These are phyloP conservation scores for Campylomormyrus tamandua DNA, from an alignment of 2,113 vertebrate species.

Conservation along the genomic window DNA sequence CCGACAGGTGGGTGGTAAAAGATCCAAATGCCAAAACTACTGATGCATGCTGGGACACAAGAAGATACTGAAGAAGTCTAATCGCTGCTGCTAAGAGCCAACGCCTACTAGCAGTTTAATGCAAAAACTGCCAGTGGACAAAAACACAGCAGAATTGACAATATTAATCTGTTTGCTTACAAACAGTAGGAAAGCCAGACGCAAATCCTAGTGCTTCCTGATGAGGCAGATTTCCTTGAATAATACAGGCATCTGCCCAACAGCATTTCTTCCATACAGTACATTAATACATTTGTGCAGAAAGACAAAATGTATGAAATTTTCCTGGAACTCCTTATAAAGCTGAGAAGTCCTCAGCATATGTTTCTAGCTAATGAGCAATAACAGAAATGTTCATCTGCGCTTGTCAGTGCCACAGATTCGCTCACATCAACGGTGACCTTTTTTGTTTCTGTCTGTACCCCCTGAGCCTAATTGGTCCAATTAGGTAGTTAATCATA, in stretches of 20 bases:
- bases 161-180: neutral
- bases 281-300: neutral
- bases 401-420: neutral
- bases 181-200: neutral
- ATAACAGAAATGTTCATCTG: neutral
- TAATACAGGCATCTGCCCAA: neutral
- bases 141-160: neutral
- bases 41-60: neutral
- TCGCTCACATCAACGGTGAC: neutral
- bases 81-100: neutral
- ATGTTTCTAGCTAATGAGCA: neutral
- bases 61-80: neutral
- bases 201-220: neutral
- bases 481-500: neutral
- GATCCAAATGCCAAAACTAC: neutral
- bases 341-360: neutral
- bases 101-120: neutral
- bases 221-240: neutral
- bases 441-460: neutral
- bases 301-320: neutral
- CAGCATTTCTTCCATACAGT: neutral
- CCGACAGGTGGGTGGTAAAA: neutral
- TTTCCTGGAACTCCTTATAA: neutral
- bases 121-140: neutral
- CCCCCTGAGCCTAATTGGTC: neutral